These are phyloP conservation scores for Tetranychus piercei DNA, from an alignment of 2,888 invertebrate species.

Conservation along the genomic window DNA sequence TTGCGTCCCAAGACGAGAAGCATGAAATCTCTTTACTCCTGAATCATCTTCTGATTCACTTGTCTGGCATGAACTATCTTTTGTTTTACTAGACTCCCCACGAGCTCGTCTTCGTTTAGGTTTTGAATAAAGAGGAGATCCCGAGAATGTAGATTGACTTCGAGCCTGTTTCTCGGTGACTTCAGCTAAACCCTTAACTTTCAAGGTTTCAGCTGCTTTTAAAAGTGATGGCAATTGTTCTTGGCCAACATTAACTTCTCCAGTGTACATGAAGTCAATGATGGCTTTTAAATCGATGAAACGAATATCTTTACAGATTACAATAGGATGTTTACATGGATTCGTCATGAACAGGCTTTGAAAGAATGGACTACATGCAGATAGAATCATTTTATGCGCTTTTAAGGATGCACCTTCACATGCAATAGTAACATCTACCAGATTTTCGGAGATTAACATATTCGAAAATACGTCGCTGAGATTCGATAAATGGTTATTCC, in stretches of 20 bases:
- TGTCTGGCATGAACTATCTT: background rate
- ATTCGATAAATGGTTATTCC: conserved; percentile 83
- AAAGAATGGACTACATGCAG: conserved; percentile 83
- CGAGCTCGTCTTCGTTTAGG: background rate
- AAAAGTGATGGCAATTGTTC: conserved; percentile 69
- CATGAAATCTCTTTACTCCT: background rate
- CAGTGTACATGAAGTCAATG: conserved; percentile 86
- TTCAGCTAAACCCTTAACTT: conserved; percentile 57
- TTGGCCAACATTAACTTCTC: conserved; percentile 84
- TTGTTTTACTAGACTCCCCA: background rate
- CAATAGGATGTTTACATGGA: conserved; percentile 79
- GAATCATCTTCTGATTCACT: conserved; percentile 12
- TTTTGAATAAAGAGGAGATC: background rate
- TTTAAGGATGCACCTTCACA: conserved; percentile 77
- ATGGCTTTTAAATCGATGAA: conserved; percentile 73
- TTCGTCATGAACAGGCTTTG: conserved; percentile 73
- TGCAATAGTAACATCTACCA: conserved; percentile 76
- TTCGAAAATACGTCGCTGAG: conserved; percentile 73
- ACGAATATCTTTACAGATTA: conserved; percentile 75
- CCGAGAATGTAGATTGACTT: background rate
- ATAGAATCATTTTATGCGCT: conserved; percentile 79
- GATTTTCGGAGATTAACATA: conserved; percentile 65
- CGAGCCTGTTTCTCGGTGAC: conserved; percentile 52
- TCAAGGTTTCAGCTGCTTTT: conserved; percentile 72
- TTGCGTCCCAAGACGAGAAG: conserved; percentile 4